Conservation (phyloP, 2,113 vertebrate genomes). For the Solea senegalensis region DNA sequence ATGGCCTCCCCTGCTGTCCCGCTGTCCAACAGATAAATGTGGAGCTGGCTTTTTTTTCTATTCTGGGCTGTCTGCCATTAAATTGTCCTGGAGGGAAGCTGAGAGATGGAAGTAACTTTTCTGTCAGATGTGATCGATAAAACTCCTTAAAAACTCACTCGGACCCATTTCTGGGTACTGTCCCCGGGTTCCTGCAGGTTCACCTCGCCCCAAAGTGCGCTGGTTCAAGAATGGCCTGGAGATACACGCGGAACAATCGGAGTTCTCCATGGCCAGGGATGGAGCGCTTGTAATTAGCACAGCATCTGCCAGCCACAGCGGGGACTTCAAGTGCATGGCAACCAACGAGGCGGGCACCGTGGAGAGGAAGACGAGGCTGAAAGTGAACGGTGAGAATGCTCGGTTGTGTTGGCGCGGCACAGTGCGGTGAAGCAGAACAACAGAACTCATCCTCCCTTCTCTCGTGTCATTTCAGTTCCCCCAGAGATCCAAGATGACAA, state of each 20-base stretch:
- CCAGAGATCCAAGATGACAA: constrained; percentile 84
- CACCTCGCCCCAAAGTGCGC: constrained; percentile 81
- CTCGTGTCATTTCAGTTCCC: constrained; percentile 75
- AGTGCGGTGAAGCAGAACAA: neutral
- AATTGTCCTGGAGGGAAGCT: constrained; percentile 34
- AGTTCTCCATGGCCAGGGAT: constrained; percentile 74
- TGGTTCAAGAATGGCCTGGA: constrained; percentile 87
- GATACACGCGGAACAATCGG: constrained; percentile 73
- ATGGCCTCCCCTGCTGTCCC: constrained; percentile 47
- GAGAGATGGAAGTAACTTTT: constrained; percentile 49
- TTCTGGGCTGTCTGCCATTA: constrained; percentile 46
- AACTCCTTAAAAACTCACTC: constrained; percentile 20
- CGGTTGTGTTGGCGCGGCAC: neutral
- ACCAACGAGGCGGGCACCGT: constrained; percentile 86
- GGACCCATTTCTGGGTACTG: constrained; percentile 8
- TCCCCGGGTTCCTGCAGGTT: constrained; percentile 73
- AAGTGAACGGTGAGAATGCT: constrained; percentile 83
- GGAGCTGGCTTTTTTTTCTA: constrained; percentile 52
- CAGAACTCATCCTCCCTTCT: constrained; percentile 2
- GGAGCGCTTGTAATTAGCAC: constrained; percentile 84
- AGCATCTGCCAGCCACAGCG: constrained; percentile 81
- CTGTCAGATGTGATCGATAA: constrained; percentile 47
- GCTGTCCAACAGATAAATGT: constrained; percentile 64
- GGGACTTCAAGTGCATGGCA: constrained; percentile 87
- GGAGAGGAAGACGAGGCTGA: constrained; percentile 82